Percentiles rank a stretch among this genome's conserved stretches.
phyloP scores from a whole-genome alignment of 2,888 invertebrate species.

The Tillus elongatus region DNA sequence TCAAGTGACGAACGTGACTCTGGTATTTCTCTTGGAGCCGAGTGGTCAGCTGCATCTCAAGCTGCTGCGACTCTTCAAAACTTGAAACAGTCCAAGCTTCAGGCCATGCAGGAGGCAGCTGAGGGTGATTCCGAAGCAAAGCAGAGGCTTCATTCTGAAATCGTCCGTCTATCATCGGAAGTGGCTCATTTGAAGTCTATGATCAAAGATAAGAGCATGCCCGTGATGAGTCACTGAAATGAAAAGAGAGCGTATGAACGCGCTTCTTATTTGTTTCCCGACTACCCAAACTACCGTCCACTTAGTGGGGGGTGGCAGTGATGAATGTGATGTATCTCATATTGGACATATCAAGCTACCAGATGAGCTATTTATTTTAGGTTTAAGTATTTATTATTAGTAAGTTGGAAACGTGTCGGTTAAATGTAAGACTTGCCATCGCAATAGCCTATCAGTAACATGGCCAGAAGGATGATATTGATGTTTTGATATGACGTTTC shows the following conservation, averaged over 20 bases:
- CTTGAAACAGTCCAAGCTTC: slow-evolving; percentile 37
- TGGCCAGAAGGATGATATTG: too few species aligned
- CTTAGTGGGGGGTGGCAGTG: slow-evolving; percentile 16
- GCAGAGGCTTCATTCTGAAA: slow-evolving; percentile 72
- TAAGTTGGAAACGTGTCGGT: too few species aligned
- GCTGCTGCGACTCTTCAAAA: slow-evolving; percentile 36
- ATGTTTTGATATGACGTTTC: too few species aligned
- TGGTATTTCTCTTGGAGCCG: slow-evolving; percentile 74
- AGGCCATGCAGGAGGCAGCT: slow-evolving; percentile 29
- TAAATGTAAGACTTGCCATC: too few species aligned
- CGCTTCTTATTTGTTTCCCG: not conserved
- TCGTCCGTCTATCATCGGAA: slow-evolving; percentile 82
- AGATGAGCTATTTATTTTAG: slow-evolving; percentile 31
- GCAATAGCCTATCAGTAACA: too few species aligned
- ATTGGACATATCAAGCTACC: slow-evolving; percentile 35
- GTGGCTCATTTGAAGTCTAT: slow-evolving; percentile 82
- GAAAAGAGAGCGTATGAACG: not conserved
- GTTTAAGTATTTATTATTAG: slow-evolving; percentile 35
- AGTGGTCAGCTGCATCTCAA: slow-evolving; percentile 46
- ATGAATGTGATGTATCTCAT: slow-evolving; percentile 29
- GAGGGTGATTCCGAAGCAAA: slow-evolving; percentile 51
- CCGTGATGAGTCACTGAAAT: slow-evolving; percentile 10
- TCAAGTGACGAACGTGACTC: slow-evolving; percentile 86
- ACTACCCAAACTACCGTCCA: not conserved
- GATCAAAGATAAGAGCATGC: slow-evolving; percentile 44